A percentile compares a stretch with the other conserved stretches of the same genome.
These are phyloP conservation scores for Notodonta ziczac DNA, from an alignment of 2,888 invertebrate species.

Conservation along the genomic window DNA sequence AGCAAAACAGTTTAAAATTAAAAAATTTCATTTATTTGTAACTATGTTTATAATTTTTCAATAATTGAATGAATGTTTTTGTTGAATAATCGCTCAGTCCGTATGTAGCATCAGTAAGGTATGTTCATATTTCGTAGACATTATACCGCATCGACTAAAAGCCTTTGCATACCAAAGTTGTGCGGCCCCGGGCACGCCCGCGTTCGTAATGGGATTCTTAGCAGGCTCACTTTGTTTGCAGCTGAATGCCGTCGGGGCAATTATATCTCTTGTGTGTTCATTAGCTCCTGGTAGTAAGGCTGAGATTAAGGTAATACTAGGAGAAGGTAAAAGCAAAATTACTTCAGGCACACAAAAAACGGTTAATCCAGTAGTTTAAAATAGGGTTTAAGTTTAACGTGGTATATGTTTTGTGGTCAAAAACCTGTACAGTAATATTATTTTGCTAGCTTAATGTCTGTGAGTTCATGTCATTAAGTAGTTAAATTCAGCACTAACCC, in stretches of 20 bases:
- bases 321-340: neutral
- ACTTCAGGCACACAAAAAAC: too few species aligned
- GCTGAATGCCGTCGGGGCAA: constrained; percentile 34
- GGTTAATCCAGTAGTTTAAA: too few species aligned
- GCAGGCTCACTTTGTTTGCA: constrained; percentile 38
- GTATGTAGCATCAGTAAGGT: constrained; percentile 37
- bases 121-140: constrained; percentile 50
- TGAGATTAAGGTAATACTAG: neutral
- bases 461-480: too few species aligned
- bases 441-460: too few species aligned
- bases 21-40: too few species aligned
- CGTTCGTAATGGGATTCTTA: constrained; percentile 43
- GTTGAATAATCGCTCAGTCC: constrained; percentile 14
- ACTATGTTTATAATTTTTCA: neutral
- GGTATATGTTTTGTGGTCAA: too few species aligned
- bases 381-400: too few species aligned
- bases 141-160: constrained; percentile 58
- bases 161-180: constrained; percentile 58
- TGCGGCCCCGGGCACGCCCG: constrained; percentile 31
- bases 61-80: neutral
- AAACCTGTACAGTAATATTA: too few species aligned
- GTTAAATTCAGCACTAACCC: too few species aligned
- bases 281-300: constrained; percentile 32
- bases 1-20: too few species aligned
- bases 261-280: constrained; percentile 36